Evolutionary conservation across 2,113 vertebrate species (phyloP), one percentile per base, ranked within the genome.

Genomic region (Egretta garzetta): DNA sequence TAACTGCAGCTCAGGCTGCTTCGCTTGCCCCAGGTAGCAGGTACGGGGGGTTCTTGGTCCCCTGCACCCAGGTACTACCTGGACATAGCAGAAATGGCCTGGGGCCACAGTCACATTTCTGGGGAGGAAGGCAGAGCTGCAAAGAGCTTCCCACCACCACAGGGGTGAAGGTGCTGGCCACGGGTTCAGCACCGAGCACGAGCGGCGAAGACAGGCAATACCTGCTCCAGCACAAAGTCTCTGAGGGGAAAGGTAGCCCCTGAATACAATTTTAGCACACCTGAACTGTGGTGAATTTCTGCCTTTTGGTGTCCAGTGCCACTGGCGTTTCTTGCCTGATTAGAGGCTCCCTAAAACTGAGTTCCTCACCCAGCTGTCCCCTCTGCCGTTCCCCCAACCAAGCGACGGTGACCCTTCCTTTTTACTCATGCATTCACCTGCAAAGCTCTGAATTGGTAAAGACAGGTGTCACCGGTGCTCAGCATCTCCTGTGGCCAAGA

Each of bases 161-260:
- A 59, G 28, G 1, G 16, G 12, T 8, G 8, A 62, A 33, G 14
- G 15, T 85, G 17, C 43, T 2, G 1, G 60, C 35, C 0, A 1
- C 2, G 5, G 21, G n/a, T 15, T 86, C 58, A 45, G 20, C 14
- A 18, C 4, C 2, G 0, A 53, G 56, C 1, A 4, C 0, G 3
- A 66, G 10, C 1, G 2, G 28, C 59, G 87, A 71, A 55, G 28
- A 26, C 21, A 50, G 16, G n/a, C 10, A 47, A 33, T 41, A 22
- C 3, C 24, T n/a, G 10, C 66, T 72, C 39, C 0, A 0, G 66
- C 35, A 49, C 33, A 43, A 63, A 60, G 39, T 43, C 58, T 67
- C 64, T 12, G 21, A 82, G 19, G 15, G 33, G 15, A 59, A 60
- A 87, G n/a, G n/a, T 33, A 74, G 28, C 21, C 39, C 28, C 22